phyloP scores from a whole-genome alignment of 2,797 vertebrate species.

The Hydrolagus colliei region DNA sequence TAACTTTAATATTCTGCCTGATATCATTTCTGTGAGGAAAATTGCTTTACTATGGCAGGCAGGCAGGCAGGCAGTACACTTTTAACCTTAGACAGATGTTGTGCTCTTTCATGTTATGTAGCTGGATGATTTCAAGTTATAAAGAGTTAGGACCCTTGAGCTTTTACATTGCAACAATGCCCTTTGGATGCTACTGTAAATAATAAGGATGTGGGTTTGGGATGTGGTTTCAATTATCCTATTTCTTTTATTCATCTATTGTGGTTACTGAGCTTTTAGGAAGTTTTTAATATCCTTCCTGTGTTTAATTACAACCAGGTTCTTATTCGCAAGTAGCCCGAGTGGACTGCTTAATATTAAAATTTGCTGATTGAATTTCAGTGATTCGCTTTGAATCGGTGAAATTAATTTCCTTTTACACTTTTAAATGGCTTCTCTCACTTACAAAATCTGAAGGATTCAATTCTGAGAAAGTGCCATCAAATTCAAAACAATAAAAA shows the following conservation, averaged over 20 bases:
- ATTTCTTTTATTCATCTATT: conserved; percentile 61
- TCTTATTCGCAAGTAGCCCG: conserved; percentile 33
- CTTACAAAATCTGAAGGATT: no score
- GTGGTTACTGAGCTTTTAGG: conserved; percentile 62
- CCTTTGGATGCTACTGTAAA: conserved; percentile 64
- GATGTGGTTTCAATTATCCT: conserved; percentile 66
- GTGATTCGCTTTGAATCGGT: neutral
- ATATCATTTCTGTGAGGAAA: conserved; percentile 11
- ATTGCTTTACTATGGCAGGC: conserved; percentile 9
- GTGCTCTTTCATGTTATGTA: conserved; percentile 22
- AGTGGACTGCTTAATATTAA: neutral
- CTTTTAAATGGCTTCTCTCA: no score
- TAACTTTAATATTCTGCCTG: neutral
- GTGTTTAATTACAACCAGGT: conserved; percentile 59
- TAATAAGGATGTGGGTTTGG: conserved; percentile 66
- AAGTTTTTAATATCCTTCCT: conserved; percentile 67
- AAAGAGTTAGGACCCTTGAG: conserved; percentile 37
- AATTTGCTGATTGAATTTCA: neutral
- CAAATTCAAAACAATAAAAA: neutral
- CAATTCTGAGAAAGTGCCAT: no score
- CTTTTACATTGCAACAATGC: conserved; percentile 54
- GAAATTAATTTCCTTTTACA: neutral
- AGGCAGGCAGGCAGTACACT: neutral
- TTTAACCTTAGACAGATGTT: conserved; percentile 31
- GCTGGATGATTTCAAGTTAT: conserved; percentile 29